phyloP scores from a whole-genome alignment of 1,140 invertebrate species.

The Drosophila busckii region DNA sequence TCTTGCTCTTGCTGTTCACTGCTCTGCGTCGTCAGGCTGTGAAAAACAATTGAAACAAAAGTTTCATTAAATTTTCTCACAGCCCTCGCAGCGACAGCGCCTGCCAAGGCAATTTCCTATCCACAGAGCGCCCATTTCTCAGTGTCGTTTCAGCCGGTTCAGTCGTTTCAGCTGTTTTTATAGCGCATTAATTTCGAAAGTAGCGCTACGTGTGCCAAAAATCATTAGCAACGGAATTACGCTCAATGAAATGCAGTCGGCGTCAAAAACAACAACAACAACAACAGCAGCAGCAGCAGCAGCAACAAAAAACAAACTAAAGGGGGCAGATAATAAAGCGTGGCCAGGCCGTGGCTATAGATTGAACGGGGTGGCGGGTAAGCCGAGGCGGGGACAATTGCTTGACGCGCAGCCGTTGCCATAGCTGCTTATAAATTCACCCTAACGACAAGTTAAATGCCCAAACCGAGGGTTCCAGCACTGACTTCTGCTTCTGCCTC shows the following conservation, averaged over 20 bases:
- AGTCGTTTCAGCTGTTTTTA: slow-evolving; percentile 39
- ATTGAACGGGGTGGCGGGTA: not conserved
- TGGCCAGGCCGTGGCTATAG: slow-evolving; percentile 38
- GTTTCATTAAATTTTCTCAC: slow-evolving; percentile 68
- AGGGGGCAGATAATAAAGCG: slow-evolving; percentile 67
- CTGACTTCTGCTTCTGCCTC: slow-evolving; percentile 10
- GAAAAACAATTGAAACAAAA: slow-evolving; percentile 64
- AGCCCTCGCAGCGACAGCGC: slow-evolving; percentile 22
- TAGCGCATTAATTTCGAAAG: slow-evolving; percentile 75
- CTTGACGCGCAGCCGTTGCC: slow-evolving; percentile 38
- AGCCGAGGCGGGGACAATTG: slow-evolving; percentile 26
- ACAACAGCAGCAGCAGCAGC: not conserved
- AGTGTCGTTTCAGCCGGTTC: slow-evolving; percentile 45
- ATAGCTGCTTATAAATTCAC: slow-evolving; percentile 67
- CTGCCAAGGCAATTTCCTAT: slow-evolving; percentile 66
- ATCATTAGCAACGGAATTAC: slow-evolving; percentile 78
- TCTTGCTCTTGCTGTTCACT: not conserved
- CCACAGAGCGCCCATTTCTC: slow-evolving; percentile 61
- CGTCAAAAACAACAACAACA: slow-evolving; percentile 27
- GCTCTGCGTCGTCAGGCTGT: slow-evolving; percentile 29
- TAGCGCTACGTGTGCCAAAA: slow-evolving; percentile 77
- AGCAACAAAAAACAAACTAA: slow-evolving; percentile 29
- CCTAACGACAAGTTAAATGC: slow-evolving; percentile 74
- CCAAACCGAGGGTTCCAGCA: slow-evolving; percentile 30
- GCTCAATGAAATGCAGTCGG: slow-evolving; percentile 76